Conservation (phyloP, 2,113 vertebrate species). For the Myotis lucifugus region DNA sequence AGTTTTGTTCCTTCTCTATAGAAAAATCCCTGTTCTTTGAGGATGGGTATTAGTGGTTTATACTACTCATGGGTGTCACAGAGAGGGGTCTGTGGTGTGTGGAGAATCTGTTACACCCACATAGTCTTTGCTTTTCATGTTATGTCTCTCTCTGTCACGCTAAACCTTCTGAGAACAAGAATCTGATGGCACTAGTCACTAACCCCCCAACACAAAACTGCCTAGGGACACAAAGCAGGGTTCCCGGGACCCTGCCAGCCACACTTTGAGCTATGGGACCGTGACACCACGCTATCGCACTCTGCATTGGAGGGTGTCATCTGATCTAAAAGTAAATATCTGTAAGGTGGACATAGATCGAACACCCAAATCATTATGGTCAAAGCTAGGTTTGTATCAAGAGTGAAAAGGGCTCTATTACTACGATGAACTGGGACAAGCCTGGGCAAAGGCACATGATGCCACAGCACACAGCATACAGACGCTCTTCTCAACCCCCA, state of each 20-base stretch:
- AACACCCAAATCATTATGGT: not conserved
- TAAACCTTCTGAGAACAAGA: not conserved
- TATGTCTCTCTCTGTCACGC: no score
- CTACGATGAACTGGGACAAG: no score
- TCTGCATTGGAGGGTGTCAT: not conserved
- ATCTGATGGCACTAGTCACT: not conserved
- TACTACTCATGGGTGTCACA: accelerated
- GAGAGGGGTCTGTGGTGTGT: not conserved
- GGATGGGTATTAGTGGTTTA: no score
- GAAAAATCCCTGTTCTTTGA: not conserved
- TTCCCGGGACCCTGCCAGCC: not conserved
- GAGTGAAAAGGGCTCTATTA: not conserved
- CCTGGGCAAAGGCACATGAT: accelerated
- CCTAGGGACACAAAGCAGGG: not conserved
- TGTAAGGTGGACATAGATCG: accelerated
- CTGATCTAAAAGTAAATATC: not conserved
- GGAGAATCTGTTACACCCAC: no score
- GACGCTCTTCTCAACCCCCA: no score
- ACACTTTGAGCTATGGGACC: not conserved
- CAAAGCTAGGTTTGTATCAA: not conserved
- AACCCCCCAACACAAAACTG: not conserved
- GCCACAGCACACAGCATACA: accelerated
- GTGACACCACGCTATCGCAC: not conserved
- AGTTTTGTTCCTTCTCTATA: not conserved
- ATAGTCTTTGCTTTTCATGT: no score